Percentiles rank a stretch among this genome's conserved stretches.
These are phyloP conservation scores for Clarias laeviceps DNA, from an alignment of 2,797 vertebrate species.

Conservation along the genomic window DNA sequence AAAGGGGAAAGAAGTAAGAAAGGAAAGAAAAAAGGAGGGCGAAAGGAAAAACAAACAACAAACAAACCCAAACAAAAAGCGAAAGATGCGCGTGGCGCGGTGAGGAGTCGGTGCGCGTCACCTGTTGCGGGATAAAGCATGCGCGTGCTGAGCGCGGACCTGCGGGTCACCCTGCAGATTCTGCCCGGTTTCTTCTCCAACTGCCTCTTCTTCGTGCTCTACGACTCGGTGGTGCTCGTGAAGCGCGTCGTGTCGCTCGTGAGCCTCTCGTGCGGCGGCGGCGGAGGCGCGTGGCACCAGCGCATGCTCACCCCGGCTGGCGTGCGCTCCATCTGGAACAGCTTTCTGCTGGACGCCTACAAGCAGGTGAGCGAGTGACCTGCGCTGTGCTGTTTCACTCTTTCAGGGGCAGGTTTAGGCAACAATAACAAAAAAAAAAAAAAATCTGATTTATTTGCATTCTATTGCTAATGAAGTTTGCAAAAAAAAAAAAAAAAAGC, in stretches of 20 bases:
- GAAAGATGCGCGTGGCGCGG: neutral
- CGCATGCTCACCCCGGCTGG: constrained; percentile 95
- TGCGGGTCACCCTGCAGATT: constrained; percentile 94
- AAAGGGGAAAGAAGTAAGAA: no score
- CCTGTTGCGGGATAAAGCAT: constrained; percentile 68
- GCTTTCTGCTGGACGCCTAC: constrained; percentile 93
- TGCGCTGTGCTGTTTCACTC: no score
- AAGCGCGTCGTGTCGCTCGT: constrained; percentile 89
- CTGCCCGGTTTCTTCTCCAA: constrained; percentile 97
- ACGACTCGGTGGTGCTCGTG: constrained; percentile 93
- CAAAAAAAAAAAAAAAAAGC: neutral
- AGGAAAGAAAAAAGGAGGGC: neutral
- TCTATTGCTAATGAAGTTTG: neutral
- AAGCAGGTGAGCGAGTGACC: constrained; percentile 84
- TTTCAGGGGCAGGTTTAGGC: no score
- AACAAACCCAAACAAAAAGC: neutral
- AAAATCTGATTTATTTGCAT: no score
- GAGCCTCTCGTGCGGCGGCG: constrained; percentile 77
- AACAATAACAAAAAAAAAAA: no score
- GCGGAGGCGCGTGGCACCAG: constrained; percentile 86
- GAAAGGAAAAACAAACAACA: neutral
- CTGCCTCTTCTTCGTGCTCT: constrained; percentile 94
- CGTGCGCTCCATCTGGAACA: constrained; percentile 93
- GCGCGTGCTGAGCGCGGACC: constrained; percentile 89
- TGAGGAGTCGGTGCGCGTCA: constrained; percentile 18